Evolutionary conservation across 1,140 invertebrate species (phyloP), one percentile per base, ranked within the genome.

Genomic region (Caenorhabditis tropicalis): DNA sequence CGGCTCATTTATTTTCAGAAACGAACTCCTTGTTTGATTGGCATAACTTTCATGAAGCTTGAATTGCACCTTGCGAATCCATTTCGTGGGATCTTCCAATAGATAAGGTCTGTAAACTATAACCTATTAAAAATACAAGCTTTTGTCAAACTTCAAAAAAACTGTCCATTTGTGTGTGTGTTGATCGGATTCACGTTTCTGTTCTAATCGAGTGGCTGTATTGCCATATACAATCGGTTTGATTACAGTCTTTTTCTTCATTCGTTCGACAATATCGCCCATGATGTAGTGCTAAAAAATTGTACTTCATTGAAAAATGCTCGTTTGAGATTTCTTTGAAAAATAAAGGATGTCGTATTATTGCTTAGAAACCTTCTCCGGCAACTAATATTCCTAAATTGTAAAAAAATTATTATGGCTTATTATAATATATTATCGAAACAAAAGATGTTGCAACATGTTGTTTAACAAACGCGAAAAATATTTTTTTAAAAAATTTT

Each of bases 101-200:
- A 91, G 93, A 91, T 96, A 99, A 0, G 98, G 96, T 91, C 98
- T 98, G 0, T 99, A 93, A 74, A 12, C 9, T 5, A n/a, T n/a
- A 19, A 27, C 9, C 43, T 12, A 16, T 51, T 51, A 15, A 51
- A 51, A 15, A 19, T 29, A n/a, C n/a, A n/a, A n/a, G n/a, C n/a
- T n/a, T n/a, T n/a, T n/a, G n/a, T n/a, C 58, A 9, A 27, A 74
- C 65, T 46, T 74, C 9, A 74, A 36, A 92, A 98, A 99, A 2
- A 99, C 96, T 21, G 96, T 98, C 98, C 98, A 99, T 88, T 98
- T 94, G 93, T 99, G 98, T 0, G 98, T 99, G 89, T 99, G 98
- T 0, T 97, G 96, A 93, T 99, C 97, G 92, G 97, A 96, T 91
- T 98, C 96, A n/a, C 97, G 93, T 92, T 99, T 99, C 89, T 97